Evolutionary conservation across 2,113 vertebrate genomes (phyloP).

Genomic region (Sula dactylatra): DNA sequence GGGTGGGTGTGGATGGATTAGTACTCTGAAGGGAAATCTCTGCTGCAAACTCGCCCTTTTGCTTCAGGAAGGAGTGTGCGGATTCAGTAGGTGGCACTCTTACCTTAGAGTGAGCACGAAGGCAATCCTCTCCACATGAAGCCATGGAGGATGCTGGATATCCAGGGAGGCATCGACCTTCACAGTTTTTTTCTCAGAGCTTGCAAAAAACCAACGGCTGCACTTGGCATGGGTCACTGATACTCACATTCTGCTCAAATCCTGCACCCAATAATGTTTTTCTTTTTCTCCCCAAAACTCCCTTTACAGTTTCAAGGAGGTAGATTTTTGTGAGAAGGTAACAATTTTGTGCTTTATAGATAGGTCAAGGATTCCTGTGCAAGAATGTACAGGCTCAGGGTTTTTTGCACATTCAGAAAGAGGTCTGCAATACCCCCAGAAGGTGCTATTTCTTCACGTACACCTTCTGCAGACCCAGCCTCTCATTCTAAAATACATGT

Average conservation of each 20-base stretch:
- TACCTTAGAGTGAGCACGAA: neutral
- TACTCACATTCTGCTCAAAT: neutral
- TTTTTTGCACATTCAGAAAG: neutral
- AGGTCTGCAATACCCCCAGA: neutral
- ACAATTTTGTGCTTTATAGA: neutral
- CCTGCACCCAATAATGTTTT: neutral
- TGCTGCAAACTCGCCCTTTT: neutral
- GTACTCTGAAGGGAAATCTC: neutral
- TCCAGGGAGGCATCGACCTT: neutral
- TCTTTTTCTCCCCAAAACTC: neutral
- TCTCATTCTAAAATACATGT: neutral
- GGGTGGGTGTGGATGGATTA: neutral
- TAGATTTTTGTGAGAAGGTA: neutral
- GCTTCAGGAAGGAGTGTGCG: neutral
- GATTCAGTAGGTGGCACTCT: conserved; percentile 47
- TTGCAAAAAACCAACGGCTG: neutral
- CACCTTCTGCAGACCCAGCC: neutral
- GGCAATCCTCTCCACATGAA: neutral
- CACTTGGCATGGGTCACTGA: neutral
- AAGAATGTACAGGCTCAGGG: neutral
- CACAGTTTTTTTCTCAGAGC: neutral
- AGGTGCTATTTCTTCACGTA: neutral
- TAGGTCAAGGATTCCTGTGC: rapidly evolving
- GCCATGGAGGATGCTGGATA: neutral
- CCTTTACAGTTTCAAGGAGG: neutral